Base-by-base conservation (phyloP, 2,797 vertebrate species). In the Alectoris magna region DNA sequence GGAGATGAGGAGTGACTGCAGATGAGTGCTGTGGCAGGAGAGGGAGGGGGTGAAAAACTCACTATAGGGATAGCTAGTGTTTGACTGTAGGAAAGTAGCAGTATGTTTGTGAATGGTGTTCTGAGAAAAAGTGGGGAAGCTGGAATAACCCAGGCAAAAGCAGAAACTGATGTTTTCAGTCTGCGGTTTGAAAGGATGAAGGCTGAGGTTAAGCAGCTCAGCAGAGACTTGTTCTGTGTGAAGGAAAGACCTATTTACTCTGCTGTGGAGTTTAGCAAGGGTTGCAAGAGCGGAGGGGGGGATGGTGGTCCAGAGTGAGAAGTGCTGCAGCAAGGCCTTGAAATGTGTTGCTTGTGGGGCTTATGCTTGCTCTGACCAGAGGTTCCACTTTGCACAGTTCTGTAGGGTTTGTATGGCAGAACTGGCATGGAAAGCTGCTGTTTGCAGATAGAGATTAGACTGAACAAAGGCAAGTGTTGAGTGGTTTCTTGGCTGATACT, bases 61-160 rank as follows among this genome's bases (percentile, higher is more conserved):
- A 0, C 44, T 75, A 22, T n/a, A 9, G 43, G 46, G 38, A 7
- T 1, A 27, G 14, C 21, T 55, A n/a, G 19, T 44, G 36, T 31
- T 73, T 67, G 39, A 5, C n/a, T 88, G 19, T 5, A 31, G 21
- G 64, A 68, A 85, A 68, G 64, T 44, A 11, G 16, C 8, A 38
- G 23, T 23, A 39, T 59, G n/a, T 2, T 0, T 0, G 0, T 51
- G 46, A 70, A 26, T 7, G 10, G 23, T 9, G 14, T 55, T 41
- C 38, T 43, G 69, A 29, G 41, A 53, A 75, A 36, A 41, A 75
- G 24, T 2, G 2, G 6, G 18, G 48, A 79, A 79, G 18, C 66
- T 87, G 75, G n/a, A 87, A 27, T 58, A 77, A 19, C 8, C 7
- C 51, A 66, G 63, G 19, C 71, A 10, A 23, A 66, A 77, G 55